phyloP scores from a whole-genome alignment of 1,140 invertebrate species.

The Luehdorfia chinensis region DNA sequence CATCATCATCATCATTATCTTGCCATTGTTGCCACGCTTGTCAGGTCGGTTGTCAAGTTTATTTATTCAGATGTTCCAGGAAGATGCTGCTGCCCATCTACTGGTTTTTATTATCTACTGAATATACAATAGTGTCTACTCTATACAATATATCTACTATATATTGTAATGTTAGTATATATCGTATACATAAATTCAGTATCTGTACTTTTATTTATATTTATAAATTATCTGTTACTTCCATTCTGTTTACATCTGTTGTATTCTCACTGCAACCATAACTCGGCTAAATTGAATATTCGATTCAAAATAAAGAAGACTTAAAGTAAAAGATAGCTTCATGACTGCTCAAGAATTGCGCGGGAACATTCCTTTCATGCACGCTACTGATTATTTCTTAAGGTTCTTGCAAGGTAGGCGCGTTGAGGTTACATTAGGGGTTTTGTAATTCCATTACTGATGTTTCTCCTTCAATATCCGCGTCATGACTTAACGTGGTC shows the following conservation, averaged over 20 bases:
- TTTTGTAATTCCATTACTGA: conserved; percentile 27
- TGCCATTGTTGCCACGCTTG: no score
- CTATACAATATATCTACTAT: no score
- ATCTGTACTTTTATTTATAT: no score
- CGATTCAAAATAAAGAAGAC: conserved; percentile 14
- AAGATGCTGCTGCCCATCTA: no score
- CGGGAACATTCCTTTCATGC: not conserved
- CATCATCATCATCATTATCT: no score
- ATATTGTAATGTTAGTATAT: no score
- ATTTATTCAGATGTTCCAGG: no score
- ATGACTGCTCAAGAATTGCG: not conserved
- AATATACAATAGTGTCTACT: no score
- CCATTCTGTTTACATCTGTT: conserved; percentile 20
- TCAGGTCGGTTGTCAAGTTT: no score
- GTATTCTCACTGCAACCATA: conserved; percentile 22
- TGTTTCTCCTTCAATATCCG: not conserved
- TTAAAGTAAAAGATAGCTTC: conserved; percentile 12
- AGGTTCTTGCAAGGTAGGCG: not conserved
- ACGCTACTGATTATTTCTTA: conserved; percentile 20
- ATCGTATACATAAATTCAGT: no score
- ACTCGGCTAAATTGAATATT: conserved; percentile 32
- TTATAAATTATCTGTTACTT: conserved; percentile 9
- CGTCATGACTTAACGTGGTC: not conserved
- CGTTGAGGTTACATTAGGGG: conserved; percentile 35
- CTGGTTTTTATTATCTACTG: no score